Evolutionary conservation across 2,888 invertebrate genomes (phyloP).

Genomic region (Polyommatus icarus): DNA sequence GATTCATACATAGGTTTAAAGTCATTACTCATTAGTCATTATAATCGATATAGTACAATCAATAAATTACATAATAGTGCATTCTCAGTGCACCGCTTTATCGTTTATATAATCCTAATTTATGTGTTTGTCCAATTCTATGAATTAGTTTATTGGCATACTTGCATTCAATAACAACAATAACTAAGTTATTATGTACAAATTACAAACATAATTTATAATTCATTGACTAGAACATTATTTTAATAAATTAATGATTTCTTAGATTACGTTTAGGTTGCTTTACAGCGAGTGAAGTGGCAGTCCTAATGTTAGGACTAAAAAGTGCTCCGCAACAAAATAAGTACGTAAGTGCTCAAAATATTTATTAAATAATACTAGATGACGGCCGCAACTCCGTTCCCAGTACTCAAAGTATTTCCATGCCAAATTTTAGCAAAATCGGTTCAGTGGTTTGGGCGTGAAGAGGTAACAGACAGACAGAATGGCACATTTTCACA

Average conservation of each 20-base stretch:
- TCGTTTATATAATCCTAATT: constrained; percentile 14
- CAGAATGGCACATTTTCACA: no score
- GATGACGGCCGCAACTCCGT: no score
- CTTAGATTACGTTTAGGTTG: background rate
- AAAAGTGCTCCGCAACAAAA: background rate
- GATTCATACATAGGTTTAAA: background rate
- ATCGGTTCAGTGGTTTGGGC: no score
- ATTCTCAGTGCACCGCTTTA: constrained; percentile 3
- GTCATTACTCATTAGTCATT: background rate
- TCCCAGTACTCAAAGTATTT: no score
- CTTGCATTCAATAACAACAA: background rate
- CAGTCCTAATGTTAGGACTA: background rate
- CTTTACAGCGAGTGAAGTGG: background rate
- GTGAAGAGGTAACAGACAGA: no score
- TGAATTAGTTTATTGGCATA: constrained; percentile 7
- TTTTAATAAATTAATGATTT: background rate
- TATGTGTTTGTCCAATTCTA: constrained; percentile 13
- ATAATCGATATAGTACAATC: background rate
- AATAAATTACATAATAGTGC: background rate
- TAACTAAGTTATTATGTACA: background rate
- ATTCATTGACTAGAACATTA: background rate
- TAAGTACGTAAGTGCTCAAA: background rate
- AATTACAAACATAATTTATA: background rate
- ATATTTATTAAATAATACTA: background rate
- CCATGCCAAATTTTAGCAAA: no score